Base-by-base conservation (phyloP, 2,888 invertebrate species). In the Drosophila merina region DNA sequence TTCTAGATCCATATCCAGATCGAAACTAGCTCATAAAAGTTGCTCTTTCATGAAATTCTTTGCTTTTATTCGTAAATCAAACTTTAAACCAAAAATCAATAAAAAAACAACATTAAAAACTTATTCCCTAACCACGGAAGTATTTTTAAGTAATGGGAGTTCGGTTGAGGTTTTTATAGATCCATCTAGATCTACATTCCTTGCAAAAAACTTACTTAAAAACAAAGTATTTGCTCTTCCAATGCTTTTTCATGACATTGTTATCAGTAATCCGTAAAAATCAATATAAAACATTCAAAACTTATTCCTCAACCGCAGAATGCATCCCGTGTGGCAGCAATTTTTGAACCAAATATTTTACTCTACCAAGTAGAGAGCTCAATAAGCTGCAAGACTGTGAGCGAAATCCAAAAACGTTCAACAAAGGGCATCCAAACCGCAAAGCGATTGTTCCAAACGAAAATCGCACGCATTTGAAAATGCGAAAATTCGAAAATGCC, bases 271-370 rank as follows among this genome's bases (percentile, higher is more conserved):
- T 36, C n/a, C 36, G 5, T 33, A 10, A 36, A 36, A 36, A 12
- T 12, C 36, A 36, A 36, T 36, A 36, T n/a, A 36, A 12, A 36
- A n/a, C 26, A 4, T 26, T 45, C 33, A 58, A 40, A 58, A 33
- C 58, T 48, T 58, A 48, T 58, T 58, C 14, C n/a, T 58, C 14
- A 40, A 48, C 60, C 60, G 30, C 58, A 58, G 14, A 14, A 26
- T 63, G 44, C 56, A 6, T 25, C 20, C 10, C 40, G 47, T 69
- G 75, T 69, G 75, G 67, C 48, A 64, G 67, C 59, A n/a, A 33
- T 12, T 58, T 66, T 62, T 71, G 45, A 33, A 48, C 64, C 77
- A 76, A 74, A 83, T 74, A 79, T 67, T 77, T 83, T 71, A 62
- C 57, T 30, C 56, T 66, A 26, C 66, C 44, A 42, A 49, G 45